phyloP scores from a whole-genome alignment of 2,888 invertebrate genomes.

The Noctua fimbriata region DNA sequence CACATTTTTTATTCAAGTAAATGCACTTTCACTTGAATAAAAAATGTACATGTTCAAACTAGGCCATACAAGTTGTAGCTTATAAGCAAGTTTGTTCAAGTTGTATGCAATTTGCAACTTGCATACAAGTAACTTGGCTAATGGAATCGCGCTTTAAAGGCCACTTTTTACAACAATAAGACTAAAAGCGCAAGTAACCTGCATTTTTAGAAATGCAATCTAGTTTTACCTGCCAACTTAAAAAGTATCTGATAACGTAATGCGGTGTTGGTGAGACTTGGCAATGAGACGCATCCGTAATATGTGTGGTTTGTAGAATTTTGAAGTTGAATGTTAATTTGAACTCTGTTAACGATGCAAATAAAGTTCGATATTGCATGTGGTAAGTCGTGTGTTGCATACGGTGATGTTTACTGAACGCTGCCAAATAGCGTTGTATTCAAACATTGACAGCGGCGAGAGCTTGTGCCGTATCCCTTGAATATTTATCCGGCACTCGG shows the following conservation, averaged over 20 bases:
- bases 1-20: too few species aligned
- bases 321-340: too few species aligned
- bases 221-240: not conserved
- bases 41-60: too few species aligned
- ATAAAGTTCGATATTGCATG: not conserved
- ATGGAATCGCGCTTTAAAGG: too few species aligned
- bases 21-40: too few species aligned
- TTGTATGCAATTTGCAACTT: too few species aligned
- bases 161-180: too few species aligned
- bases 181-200: not conserved
- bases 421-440: slow-evolving; percentile 24
- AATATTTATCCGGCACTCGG: slow-evolving; percentile 46
- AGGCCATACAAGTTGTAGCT: too few species aligned
- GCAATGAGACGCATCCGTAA: not conserved
- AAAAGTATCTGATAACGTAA: slow-evolving; percentile 1
- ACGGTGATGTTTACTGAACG: slow-evolving; percentile 16
- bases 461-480: slow-evolving; percentile 40
- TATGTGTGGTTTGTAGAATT: not conserved
- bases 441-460: slow-evolving; percentile 11
- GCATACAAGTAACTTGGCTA: too few species aligned
- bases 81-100: too few species aligned
- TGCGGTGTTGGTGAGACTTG: not conserved
- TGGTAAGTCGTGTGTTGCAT: not conserved
- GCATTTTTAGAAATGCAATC: not conserved
- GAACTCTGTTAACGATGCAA: too few species aligned